Evolutionary conservation across 1,140 invertebrate genomes (phyloP).

Genomic region (Diplogasteroides magnus): DNA sequence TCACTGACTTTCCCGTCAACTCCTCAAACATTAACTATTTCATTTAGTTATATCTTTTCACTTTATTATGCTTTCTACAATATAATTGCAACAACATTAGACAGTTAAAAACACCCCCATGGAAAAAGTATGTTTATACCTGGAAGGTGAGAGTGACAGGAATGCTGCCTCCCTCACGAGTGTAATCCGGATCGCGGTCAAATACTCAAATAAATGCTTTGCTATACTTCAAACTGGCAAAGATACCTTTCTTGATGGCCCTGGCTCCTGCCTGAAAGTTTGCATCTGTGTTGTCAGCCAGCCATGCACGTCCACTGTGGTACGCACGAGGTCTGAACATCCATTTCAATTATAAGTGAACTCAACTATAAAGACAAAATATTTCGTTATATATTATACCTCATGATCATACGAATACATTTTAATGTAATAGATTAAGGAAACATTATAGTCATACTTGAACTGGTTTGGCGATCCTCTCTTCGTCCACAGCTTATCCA

Average conservation of each 20-base stretch:
- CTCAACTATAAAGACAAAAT: not conserved
- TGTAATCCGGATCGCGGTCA: slow-evolving; percentile 78
- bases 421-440: too few relatives aligned
- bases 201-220: not conserved
- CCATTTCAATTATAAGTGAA: not conserved
- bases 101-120: not conserved
- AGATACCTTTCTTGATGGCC: slow-evolving; percentile 70
- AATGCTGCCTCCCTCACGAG: slow-evolving; percentile 91
- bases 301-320: slow-evolving; percentile 81
- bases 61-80: slow-evolving; percentile 64
- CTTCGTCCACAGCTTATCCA: slow-evolving; percentile 67
- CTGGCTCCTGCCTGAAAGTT: slow-evolving; percentile 80
- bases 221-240: too few relatives aligned
- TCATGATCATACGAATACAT: not conserved
- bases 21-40: slow-evolving; percentile 75
- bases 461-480: slow-evolving; percentile 79
- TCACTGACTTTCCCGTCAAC: slow-evolving; percentile 82
- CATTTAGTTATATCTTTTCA: too few relatives aligned
- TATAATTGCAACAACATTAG: not conserved
- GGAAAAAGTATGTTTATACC: slow-evolving; percentile 44
- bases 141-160: slow-evolving; percentile 84
- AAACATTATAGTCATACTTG: too few relatives aligned
- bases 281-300: slow-evolving; percentile 80
- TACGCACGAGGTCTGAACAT: slow-evolving; percentile 62
- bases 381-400: too few relatives aligned